Evolutionary conservation across 2,113 vertebrate species (phyloP), one percentile per base, ranked within the genome.

Genomic region (Myodes glareolus): DNA sequence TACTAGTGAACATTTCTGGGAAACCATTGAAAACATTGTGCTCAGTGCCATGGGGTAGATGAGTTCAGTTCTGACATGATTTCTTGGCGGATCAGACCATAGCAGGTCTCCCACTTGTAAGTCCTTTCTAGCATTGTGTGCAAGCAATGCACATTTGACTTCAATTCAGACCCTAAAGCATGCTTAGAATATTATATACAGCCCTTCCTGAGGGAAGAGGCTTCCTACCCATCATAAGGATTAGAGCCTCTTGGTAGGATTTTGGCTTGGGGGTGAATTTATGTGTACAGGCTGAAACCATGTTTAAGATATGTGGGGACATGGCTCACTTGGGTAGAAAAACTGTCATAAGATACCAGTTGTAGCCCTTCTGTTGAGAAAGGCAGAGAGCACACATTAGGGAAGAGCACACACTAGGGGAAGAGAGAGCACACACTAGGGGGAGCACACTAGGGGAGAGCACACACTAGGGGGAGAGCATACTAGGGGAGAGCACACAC

Each of bases 221-320:
- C 86, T 33, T 52, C 86, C 96, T 91, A 65, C 33, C 42, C 33
- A 82, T 81, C 68, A 82, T 45, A 91, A 94, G 77, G 25, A 73
- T 50, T 92, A n/a, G 33, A 80, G 91, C 52, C 52, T 63, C 68
- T 90, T 76, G 47, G 70, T 89, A 70, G 65, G 33, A 93, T 91
- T 96, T 94, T 89, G 29, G 91, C 84, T 95, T 33, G 23, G 31
- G 23, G 65, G 42, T 94, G 61, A 94, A 50, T 94, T 95, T 23
- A 72, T 58, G 17, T 58, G 6, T 91, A 36, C 7, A 67, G 21
- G 72, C 16, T 27, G 50, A 39, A 87, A 95, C 61, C 73, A 77
- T 19, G 39, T 63, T 55, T 52, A 88, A 76, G 82, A 95, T 42
- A 55, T n/a, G 77, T 29, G 86, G 80, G 75, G 58, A 81, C n/a